Base-by-base conservation (phyloP, 2,888 invertebrate genomes). In the Ectropis crepuscularia region DNA sequence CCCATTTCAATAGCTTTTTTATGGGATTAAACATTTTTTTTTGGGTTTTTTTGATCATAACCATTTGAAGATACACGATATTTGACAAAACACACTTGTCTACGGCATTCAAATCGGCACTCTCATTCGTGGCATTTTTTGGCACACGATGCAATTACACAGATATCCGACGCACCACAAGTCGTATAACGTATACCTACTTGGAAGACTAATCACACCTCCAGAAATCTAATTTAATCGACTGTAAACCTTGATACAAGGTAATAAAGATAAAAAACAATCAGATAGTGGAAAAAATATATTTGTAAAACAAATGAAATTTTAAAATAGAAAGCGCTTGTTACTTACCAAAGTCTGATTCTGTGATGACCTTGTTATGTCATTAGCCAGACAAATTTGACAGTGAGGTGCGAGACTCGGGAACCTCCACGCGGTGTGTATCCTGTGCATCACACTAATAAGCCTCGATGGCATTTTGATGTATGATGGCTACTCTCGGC, bases 71-170 rank as follows among this genome's bases (percentile, higher is more conserved):
- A 12, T 47, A 28, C 28, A 9, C 11, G 41, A 49, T 49, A 37
- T 49, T 43, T 45, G 9, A 5, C 9, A 12, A 47, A 45, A 54
- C 55, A 53, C 55, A 47, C 12, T 36, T 48, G 41, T 58, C 49
- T 57, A 65, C 57, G 45, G 53, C 68, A 43, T 45, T 64, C 57
- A 46, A 64, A 42, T 55, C 62, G 67, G 72, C 71, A 66, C 62
- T 55, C 68, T 69, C 68, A 69, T 65, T 53, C 53, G 53, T 60
- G 55, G 36, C 46, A 76, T 72, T 72, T 70, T 72, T 83, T 85
- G 84, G 83, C 84, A 83, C 79, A 68, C 68, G 74, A 66, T 75
- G 74, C 75, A 73, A 76, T 78, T 75, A 78, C 74, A 69, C 74
- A 73, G 73, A 80, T 77, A 77, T 76, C 77, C 70, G 72, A 70